These are phyloP conservation scores for Cynaeus angustus DNA, from an alignment of 2,888 invertebrate species.

Conservation along the genomic window DNA sequence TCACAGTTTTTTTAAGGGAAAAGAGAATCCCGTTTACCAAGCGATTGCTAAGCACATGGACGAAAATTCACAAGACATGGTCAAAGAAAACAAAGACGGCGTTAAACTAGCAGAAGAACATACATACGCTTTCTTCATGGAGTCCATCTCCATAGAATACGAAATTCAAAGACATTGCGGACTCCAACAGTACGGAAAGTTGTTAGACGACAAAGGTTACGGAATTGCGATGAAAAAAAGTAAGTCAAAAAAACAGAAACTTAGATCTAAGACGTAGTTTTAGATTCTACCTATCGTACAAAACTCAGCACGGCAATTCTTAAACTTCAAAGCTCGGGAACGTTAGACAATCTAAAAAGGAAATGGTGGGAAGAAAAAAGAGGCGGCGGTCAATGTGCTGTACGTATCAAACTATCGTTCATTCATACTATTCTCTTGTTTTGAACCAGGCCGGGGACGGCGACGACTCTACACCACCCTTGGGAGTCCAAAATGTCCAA, in stretches of 20 bases:
- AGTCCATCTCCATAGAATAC: slow-evolving; percentile 85
- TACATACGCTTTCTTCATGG: slow-evolving; percentile 67
- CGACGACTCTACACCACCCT: slow-evolving; percentile 67
- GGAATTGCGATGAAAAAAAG: slow-evolving; percentile 66
- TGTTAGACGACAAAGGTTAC: slow-evolving; percentile 80
- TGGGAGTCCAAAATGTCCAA: slow-evolving; percentile 82
- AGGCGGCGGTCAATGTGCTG: slow-evolving; percentile 77
- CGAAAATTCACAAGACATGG: slow-evolving; percentile 65
- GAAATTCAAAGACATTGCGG: slow-evolving; percentile 84
- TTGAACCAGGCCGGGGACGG: neutral
- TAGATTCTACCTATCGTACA: slow-evolving; percentile 77
- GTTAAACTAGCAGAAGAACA: slow-evolving; percentile 58
- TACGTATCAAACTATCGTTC: too few species aligned
- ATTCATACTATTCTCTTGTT: too few species aligned
- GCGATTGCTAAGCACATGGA: slow-evolving; percentile 63
- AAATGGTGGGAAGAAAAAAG: slow-evolving; percentile 86
- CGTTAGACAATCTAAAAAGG: slow-evolving; percentile 79
- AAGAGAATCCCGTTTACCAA: slow-evolving; percentile 57
- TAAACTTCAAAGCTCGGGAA: slow-evolving; percentile 81
- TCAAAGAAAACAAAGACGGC: slow-evolving; percentile 63
- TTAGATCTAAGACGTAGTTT: too few species aligned
- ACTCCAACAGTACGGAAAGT: slow-evolving; percentile 80
- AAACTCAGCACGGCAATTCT: slow-evolving; percentile 81
- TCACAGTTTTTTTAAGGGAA: slow-evolving; percentile 88
- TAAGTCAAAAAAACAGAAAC: too few species aligned